Base-by-base conservation (phyloP, 1,140 invertebrate genomes). In the Hycleus cichorii region DNA sequence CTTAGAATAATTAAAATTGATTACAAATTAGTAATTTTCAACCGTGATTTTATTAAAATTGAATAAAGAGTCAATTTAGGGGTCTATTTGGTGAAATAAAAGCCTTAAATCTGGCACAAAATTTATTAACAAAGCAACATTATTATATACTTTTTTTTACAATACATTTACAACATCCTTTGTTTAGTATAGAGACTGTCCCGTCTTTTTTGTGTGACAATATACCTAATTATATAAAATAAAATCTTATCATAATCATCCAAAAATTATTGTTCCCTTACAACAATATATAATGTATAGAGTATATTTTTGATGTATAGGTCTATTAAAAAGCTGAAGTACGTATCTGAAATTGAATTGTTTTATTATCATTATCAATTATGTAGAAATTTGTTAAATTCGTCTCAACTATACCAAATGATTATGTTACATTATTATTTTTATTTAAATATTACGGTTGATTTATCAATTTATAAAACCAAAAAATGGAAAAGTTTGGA, bases 91-190 rank as follows among this genome's bases (percentile, higher is more conserved):
- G 18, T 18, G 18, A 1, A 18, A 18, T 18, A 2, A 18, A 18
- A 18, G 18, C 18, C 18, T 18, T 18, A 18, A 18, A 18, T 58
- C 44, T 58, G 57, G 57, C 57, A 58, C 46, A 40, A 58, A 58
- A 48, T 58, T 58, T 58, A 58, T 58, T 58, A 58, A 58, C 57
- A 58, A 58, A 58, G 57, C 57, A 58, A 58, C 57, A 58, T 58
- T 52, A 58, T 58, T 45, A 49, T 58, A 32, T 18, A 18, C 18
- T 18, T 18, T 18, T 32, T 32, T 32, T 32, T 32, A 52, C 48
- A 50, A 47, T 56, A 56, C 44, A 52, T 52, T 44, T 49, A 45
- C 48, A 47, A 51, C 45, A 50, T 46, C 39, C 18, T 50, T 52
- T 45, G 43, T 27, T 52, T 58, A 38, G 24, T 43, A 53, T 58